phyloP scores from a whole-genome alignment of 2,888 invertebrate species.

The Plagodis pulveraria region DNA sequence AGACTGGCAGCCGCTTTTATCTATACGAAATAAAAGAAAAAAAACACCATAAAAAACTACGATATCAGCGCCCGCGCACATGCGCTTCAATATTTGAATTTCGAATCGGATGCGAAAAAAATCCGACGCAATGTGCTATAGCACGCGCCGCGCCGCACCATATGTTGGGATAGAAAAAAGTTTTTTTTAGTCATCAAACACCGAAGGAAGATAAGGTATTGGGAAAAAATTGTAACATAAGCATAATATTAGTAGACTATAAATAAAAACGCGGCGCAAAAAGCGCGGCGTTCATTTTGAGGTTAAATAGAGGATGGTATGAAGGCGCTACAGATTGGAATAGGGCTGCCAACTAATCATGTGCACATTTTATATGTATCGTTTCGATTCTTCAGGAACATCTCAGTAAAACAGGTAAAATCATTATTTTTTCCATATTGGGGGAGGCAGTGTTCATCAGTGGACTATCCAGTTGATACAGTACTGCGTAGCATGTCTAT shows the following conservation, averaged over 20 bases:
- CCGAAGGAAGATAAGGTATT: conserved; percentile 67
- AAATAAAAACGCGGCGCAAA: conserved; percentile 71
- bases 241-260: conserved; percentile 79
- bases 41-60: conserved; percentile 63
- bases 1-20: conserved; percentile 56
- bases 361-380: no score
- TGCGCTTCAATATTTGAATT: conserved; percentile 75
- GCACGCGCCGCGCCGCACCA: conserved; percentile 80
- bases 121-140: conserved; percentile 75
- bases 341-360: conserved; percentile 11
- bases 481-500: no score
- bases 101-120: conserved; percentile 83
- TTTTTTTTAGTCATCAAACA: conserved; percentile 76
- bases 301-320: conserved; percentile 69
- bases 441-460: no score
- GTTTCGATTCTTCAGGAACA: no score
- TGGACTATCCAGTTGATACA: no score
- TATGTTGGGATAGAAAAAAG: conserved; percentile 68
- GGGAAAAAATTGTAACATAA: conserved; percentile 79
- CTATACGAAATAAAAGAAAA: conserved; percentile 49
- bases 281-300: conserved; percentile 65
- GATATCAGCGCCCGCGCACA: conserved; percentile 68
- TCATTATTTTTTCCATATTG: no score
- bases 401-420: no score
- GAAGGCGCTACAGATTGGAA: conserved; percentile 38